Base-by-base conservation (phyloP, 1,140 invertebrate genomes). In the Temnothorax nylanderi region DNA sequence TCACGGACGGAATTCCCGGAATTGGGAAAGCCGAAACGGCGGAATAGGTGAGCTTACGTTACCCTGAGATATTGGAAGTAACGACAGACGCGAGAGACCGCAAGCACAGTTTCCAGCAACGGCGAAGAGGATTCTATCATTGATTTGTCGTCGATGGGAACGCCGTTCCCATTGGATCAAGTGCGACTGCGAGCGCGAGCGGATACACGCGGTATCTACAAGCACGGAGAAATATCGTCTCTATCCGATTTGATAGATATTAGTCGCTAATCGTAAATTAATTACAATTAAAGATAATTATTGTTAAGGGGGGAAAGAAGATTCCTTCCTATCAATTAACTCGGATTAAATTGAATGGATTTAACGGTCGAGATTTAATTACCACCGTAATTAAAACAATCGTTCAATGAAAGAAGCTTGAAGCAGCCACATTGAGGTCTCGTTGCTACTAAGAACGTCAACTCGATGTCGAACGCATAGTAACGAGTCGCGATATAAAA, bases 51-150 rank as follows among this genome's bases (percentile, higher is more conserved):
- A 74, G 80, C 69, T 84, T 84, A 75, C 41, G 80, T 84, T 84
- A 84, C 41, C 32, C 62, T 84, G 69, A 84, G 69, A 84, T 84
- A 84, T 84, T 84, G 80, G 80, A 84, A 74, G 72, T 84, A 84
- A 75, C 80, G 80, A 84, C 80, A 84, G 69, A 74, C 71, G n/a
- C 54, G 51, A 64, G 64, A 37, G 77, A 47, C 67, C 49, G 54
- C 67, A 47, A 82, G 41, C 21, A 71, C 62, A 74, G 21, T 82
- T 58, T 74, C 69, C 41, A n/a, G 69, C 34, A 72, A 47, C 65
- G 54, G 10, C 32, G 37, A 37, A 21, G 69, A 62, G 80, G 69
- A 84, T 84, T 75, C 41, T 21, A 84, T 84, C 41, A 60, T 84
- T 84, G 80, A 60, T 84, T 75, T 74, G 80, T 84, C 69, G 51